Conservation (phyloP, 2,113 vertebrate genomes). For the Xenopus tropicalis region DNA sequence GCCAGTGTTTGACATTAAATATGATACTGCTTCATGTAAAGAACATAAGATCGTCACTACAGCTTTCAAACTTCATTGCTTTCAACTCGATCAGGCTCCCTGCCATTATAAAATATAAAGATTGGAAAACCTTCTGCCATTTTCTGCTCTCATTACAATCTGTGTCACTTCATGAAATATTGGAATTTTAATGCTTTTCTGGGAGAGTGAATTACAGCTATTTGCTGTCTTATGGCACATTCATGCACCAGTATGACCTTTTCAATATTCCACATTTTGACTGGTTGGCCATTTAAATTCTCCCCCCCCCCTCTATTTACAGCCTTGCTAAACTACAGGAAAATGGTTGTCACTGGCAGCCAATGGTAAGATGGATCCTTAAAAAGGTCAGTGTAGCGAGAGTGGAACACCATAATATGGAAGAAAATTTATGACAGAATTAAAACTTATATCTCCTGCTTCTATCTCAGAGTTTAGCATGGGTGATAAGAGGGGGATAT, state of each 20-base stretch:
- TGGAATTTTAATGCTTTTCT: constrained; percentile 64
- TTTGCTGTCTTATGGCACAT: constrained; percentile 50
- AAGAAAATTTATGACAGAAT: constrained; percentile 44
- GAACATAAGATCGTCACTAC: background rate
- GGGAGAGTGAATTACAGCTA: constrained; percentile 64
- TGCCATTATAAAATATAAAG: constrained; percentile 65
- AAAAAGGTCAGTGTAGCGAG: constrained; percentile 52
- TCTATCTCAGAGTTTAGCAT: constrained; percentile 17
- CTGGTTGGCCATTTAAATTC: constrained; percentile 67
- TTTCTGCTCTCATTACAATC: constrained; percentile 71
- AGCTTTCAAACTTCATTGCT: constrained; percentile 13
- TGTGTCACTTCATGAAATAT: constrained; percentile 72
- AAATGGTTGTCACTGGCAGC: constrained; percentile 47
- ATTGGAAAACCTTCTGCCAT: constrained; percentile 72
- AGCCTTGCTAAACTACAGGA: constrained; percentile 48
- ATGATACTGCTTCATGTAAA: too few species aligned
- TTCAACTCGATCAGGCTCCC: constrained; percentile 15
- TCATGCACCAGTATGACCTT: constrained; percentile 66
- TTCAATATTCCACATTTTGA: constrained; percentile 72
- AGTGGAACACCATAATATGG: constrained; percentile 47
- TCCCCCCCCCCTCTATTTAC: constrained; percentile 47
- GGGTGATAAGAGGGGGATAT: constrained; percentile 27
- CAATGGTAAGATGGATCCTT: constrained; percentile 62
- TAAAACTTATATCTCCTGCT: constrained; percentile 43
- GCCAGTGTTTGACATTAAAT: too few species aligned